These are phyloP conservation scores for Kryptolebias ocellatus DNA, from an alignment of 2,797 vertebrate genomes.

Conservation along the genomic window DNA sequence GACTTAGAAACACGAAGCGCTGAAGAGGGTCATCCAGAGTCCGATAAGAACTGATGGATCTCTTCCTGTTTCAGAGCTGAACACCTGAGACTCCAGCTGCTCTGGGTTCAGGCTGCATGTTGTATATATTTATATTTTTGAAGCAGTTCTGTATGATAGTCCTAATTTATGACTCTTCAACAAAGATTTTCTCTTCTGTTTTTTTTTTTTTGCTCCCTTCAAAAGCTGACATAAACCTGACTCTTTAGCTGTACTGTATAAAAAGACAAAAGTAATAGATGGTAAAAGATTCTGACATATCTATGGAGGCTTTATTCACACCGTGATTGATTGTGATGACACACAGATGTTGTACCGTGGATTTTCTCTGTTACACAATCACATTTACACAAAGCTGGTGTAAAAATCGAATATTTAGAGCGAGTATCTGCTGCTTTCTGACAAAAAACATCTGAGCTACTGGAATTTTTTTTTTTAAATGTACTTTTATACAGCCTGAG, in stretches of 20 bases:
- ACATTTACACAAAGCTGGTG: constrained; percentile 31
- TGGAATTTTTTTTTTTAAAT: constrained; percentile 39
- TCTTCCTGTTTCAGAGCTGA: constrained; percentile 45
- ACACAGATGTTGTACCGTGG: constrained; percentile 36
- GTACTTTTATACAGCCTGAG: constrained; percentile 33
- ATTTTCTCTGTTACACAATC: constrained; percentile 33
- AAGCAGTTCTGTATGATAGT: constrained; percentile 57
- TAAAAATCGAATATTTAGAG: constrained; percentile 47
- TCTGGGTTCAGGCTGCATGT: constrained; percentile 51
- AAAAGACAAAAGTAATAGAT: constrained; percentile 31
- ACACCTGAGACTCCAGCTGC: constrained; percentile 41
- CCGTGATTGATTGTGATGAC: constrained; percentile 30
- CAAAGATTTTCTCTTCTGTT: constrained; percentile 7
- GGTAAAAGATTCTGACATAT: constrained; percentile 31
- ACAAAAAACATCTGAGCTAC: constrained; percentile 25
- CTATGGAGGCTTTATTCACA: constrained; percentile 27
- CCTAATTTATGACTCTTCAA: constrained; percentile 64
- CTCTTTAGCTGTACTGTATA: constrained; percentile 31
- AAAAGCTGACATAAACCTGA: constrained; percentile 30
- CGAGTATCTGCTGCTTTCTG: constrained; percentile 35
- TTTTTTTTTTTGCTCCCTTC: constrained; percentile 1
- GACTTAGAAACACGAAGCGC: constrained; percentile 5
- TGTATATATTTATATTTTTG: constrained; percentile 64
- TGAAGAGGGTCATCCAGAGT: constrained; percentile 9
- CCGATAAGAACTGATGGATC: constrained; percentile 17